Conservation (phyloP, 35 echinoderm and acorn worm genomes). For the Lytechinus pictus region DNA sequence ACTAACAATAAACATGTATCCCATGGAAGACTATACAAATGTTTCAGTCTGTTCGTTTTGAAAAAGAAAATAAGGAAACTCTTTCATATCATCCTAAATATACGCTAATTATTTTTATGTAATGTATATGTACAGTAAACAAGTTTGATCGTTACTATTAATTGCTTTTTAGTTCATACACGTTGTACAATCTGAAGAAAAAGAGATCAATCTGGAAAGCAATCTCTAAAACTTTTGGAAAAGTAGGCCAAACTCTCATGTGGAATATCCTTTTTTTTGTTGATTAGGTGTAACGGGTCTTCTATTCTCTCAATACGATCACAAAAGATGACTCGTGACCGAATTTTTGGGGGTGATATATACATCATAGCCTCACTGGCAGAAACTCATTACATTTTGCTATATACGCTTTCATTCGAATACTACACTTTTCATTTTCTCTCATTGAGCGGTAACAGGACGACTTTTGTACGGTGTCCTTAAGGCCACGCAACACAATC, state of each 20-base stretch:
- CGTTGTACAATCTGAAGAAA: no score
- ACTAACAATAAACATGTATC: no score
- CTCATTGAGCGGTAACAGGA: not conserved
- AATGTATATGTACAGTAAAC: no score
- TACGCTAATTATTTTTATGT: no score
- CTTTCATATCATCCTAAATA: no score
- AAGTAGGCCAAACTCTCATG: not conserved
- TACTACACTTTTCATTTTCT: not conserved
- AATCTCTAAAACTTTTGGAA: not conserved
- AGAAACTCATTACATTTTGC: not conserved
- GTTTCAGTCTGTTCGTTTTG: no score
- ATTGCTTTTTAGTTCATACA: no score
- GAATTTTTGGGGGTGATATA: not conserved
- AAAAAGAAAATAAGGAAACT: no score
- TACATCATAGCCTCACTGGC: not conserved
- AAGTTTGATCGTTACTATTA: no score
- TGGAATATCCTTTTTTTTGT: not conserved
- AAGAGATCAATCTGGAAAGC: no score
- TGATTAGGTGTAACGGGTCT: not conserved
- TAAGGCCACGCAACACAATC: not conserved
- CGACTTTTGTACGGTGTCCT: constrained; percentile 5
- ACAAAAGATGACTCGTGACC: not conserved
- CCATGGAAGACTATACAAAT: no score
- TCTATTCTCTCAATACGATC: not conserved
- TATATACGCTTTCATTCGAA: not conserved